Base-by-base conservation (phyloP, 1,140 invertebrate genomes). In the Euglossa dilemma region DNA sequence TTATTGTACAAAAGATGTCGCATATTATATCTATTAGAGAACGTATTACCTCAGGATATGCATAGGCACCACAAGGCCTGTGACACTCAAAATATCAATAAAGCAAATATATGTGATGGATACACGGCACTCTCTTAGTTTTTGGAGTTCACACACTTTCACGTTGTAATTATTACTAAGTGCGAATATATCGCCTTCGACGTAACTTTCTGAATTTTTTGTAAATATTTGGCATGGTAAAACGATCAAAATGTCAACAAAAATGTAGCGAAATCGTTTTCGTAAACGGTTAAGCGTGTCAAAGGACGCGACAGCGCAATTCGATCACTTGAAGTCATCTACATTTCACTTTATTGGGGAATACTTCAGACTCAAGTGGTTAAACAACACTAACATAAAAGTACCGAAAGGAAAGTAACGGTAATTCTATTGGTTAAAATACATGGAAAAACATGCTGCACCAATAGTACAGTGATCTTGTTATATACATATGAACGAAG, bases 21-120 rank as follows among this genome's bases (percentile, higher is more conserved):
- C 11, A 3, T 78, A 63, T 20, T 47, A 23, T n/a, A 67, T 69
- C n/a, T 64, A 72, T 61, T 57, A 52, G 23, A 83, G 67, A 52
- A 74, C 61, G 57, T 71, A 69, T 91, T 92, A 93, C 93, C 93
- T 93, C 91, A 88, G 87, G 90, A 92, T 93, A 93, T 93, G 92
- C 93, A 93, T 93, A 93, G 90, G 91, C 93, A 91, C 92, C 89
- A 90, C 86, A 86, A 90, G 87, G 91, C 87, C 90, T 89, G 86
- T 92, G 92, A 91, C 92, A 92, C 91, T 91, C 87, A 88, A 90
- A 92, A 91, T 93, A 93, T 93, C 92, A 93, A 93, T 91, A 93
- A 93, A 93, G 88, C 89, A 90, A 91, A 90, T 92, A 89, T 92
- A 90, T 90, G 89, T 85, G 86, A 85, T 85, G 89, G 79, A 57